Conservation (phyloP, 2,113 vertebrate species). For the Enhydra lutris region DNA sequence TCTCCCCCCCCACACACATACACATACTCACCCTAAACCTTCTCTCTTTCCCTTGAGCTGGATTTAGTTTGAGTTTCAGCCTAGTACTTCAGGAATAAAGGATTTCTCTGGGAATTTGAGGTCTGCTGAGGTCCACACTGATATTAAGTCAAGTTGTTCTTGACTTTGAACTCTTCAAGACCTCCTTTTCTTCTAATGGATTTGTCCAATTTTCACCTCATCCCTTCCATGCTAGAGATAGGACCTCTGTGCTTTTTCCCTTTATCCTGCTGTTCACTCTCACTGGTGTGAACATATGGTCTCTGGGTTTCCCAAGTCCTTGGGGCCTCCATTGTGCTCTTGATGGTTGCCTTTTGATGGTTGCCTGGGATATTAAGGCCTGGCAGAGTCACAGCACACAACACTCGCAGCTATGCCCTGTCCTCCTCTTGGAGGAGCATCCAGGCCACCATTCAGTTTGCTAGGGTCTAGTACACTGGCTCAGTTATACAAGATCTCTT, state of each 20-base stretch:
- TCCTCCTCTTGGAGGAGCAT: neutral
- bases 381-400: neutral
- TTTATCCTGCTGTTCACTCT: neutral
- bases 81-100: neutral
- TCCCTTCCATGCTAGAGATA: neutral
- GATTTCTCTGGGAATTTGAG: neutral
- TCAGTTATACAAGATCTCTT: neutral
- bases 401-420: neutral
- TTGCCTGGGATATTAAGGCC: neutral
- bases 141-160: neutral
- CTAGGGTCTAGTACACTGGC: neutral
- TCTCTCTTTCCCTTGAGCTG: neutral
- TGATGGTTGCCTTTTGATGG: neutral
- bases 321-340: neutral
- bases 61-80: neutral
- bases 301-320: neutral
- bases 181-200: neutral
- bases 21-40: neutral
- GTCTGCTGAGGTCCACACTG: neutral
- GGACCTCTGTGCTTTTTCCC: too few species aligned
- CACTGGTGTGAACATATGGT: neutral
- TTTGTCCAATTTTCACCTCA: neutral
- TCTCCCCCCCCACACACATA: neutral
- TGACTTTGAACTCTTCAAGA: neutral
- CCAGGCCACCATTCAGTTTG: neutral